Conservation (phyloP, 2,113 vertebrate species). For the Protobothrops flavoviridis region DNA sequence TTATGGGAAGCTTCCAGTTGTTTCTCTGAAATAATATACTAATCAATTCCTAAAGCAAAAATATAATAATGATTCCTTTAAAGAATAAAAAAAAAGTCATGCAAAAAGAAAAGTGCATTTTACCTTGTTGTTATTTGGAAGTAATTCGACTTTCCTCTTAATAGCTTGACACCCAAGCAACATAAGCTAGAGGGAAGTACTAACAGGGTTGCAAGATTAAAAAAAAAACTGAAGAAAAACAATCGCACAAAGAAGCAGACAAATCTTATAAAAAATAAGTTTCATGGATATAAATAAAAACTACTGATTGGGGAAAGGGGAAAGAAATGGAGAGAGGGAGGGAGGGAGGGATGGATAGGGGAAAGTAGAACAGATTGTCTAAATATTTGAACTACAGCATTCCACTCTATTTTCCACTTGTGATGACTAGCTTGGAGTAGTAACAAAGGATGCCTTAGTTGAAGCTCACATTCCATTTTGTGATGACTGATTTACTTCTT, state of each 20-base stretch:
- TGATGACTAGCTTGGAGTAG: background rate
- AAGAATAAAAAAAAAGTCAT: background rate
- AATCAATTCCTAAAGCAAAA: background rate
- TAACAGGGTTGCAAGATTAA: too few species aligned
- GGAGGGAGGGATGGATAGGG: background rate
- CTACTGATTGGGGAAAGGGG: too few species aligned
- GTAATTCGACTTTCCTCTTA: background rate
- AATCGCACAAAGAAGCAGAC: background rate
- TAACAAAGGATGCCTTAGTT: constrained; percentile 15
- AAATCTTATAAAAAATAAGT: background rate
- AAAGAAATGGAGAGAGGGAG: background rate
- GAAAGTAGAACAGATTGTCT: background rate
- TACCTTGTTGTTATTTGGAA: background rate
- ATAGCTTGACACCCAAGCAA: background rate
- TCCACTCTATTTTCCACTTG: background rate
- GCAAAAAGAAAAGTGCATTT: background rate
- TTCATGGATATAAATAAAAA: background rate
- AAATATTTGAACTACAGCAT: background rate
- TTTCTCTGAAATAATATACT: background rate
- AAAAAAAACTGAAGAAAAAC: too few species aligned
- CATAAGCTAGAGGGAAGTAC: background rate
- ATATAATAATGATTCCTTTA: background rate
- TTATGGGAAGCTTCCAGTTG: background rate
- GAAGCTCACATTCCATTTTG: constrained; percentile 39
- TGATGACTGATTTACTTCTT: constrained; percentile 60